Conservation (phyloP, 2,113 vertebrate species). For the Toxostoma redivivum region DNA sequence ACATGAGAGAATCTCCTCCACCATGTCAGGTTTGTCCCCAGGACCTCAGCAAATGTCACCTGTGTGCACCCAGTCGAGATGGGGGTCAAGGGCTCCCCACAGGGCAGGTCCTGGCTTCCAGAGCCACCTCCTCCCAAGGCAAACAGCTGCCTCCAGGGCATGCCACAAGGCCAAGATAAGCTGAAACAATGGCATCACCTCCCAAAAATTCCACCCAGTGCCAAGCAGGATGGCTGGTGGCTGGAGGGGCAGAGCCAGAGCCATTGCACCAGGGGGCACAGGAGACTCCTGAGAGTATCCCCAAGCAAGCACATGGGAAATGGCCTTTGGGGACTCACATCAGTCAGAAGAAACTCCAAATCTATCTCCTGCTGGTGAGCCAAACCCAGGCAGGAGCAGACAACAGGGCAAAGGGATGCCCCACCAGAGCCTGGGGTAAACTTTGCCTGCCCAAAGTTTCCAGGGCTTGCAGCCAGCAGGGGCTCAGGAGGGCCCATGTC, state of each 20-base stretch:
- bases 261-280: fast-evolving
- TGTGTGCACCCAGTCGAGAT: background rate
- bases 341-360: background rate
- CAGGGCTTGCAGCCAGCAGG: background rate
- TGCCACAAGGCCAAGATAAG: background rate
- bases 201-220: background rate
- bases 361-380: background rate
- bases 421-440: background rate
- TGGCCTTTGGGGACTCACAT: background rate
- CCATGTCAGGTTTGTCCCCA: fast-evolving
- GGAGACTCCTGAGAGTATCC: background rate
- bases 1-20: background rate
- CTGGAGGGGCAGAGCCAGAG: background rate
- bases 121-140: constrained; percentile 3
- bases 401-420: background rate
- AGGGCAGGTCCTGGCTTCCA: background rate
- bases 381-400: background rate
- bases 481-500: background rate
- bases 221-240: background rate
- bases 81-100: background rate
- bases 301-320: fast-evolving
- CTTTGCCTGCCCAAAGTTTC: background rate
- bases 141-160: background rate
- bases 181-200: background rate
- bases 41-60: background rate